Evolutionary conservation across 2,113 vertebrate species (phyloP).

Genomic region (Melanotaenia duboulayi): DNA sequence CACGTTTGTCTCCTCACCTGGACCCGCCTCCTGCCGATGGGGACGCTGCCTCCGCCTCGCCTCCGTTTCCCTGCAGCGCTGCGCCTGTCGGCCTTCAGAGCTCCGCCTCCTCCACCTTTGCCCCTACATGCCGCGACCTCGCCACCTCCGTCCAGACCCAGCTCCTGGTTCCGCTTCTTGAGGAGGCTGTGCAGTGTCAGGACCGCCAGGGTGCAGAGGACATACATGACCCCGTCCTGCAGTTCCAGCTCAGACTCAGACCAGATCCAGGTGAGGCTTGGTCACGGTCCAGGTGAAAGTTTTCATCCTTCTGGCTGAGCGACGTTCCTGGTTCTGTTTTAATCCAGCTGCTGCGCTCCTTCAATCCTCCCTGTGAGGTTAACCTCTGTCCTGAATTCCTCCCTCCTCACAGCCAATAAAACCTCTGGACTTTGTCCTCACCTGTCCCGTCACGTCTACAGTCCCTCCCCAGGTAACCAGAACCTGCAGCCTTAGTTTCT

Average conservation of each 20-base stretch:
- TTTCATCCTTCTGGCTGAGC: neutral
- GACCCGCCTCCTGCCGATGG: slow-evolving; percentile 1
- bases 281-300: neutral
- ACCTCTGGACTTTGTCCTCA: slow-evolving; percentile 55
- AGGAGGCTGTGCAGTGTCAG: slow-evolving; percentile 75
- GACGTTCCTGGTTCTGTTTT: neutral
- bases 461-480: slow-evolving; percentile 16
- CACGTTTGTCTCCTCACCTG: slow-evolving; percentile 72
- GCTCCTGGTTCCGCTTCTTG: slow-evolving; percentile 26
- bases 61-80: neutral
- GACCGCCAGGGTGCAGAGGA: slow-evolving; percentile 75
- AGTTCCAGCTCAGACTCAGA: neutral
- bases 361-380: slow-evolving; percentile 14
- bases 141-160: neutral
- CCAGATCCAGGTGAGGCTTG: neutral
- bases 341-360: slow-evolving; percentile 16
- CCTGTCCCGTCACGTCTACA: slow-evolving; percentile 7
- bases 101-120: neutral
- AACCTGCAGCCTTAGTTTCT: slow-evolving; percentile 25
- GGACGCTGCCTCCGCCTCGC: neutral
- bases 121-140: neutral
- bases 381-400: slow-evolving; percentile 23
- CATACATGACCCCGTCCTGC: slow-evolving; percentile 70
- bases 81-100: neutral
- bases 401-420: slow-evolving; percentile 37